Percentiles rank a stretch among this genome's conserved stretches.
Conservation (phyloP, 2,888 invertebrate species). For the Sinodicranocentrus sp. region DNA sequence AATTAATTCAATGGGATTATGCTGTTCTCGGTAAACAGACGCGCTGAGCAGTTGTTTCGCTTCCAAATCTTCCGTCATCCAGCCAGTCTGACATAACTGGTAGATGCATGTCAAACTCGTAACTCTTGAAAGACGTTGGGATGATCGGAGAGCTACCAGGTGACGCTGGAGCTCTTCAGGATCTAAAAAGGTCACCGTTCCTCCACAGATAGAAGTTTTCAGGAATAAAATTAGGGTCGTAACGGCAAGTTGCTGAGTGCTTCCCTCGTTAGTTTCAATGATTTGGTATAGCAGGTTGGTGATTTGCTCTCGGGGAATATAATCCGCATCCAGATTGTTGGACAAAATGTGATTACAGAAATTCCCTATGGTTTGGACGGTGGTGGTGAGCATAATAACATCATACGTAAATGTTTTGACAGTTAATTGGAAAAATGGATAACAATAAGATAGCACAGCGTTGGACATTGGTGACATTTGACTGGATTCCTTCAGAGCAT, state of each 20-base stretch:
- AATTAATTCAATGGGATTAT: conserved; percentile 70
- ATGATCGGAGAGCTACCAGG: conserved; percentile 87
- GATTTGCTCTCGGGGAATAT: conserved; percentile 90
- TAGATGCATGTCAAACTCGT: conserved; percentile 82
- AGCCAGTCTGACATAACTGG: conserved; percentile 39
- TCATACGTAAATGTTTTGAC: conserved; percentile 78
- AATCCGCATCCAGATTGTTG: conserved; percentile 80
- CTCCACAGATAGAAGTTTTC: conserved; percentile 80
- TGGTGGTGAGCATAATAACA: conserved; percentile 82
- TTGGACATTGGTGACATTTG: conserved; percentile 74
- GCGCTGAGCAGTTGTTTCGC: conserved; percentile 50
- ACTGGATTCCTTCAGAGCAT: conserved; percentile 77
- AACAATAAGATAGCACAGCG: conserved; percentile 84
- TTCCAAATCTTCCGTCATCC: conserved; percentile 30
- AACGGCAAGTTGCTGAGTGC: conserved; percentile 88
- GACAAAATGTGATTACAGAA: conserved; percentile 81
- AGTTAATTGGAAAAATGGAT: conserved; percentile 83
- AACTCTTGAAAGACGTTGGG: conserved; percentile 86
- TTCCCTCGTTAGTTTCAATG: conserved; percentile 83
- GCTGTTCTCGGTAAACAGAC: conserved; percentile 68
- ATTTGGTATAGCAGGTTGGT: conserved; percentile 88
- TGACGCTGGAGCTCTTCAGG: conserved; percentile 87
- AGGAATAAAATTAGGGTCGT: conserved; percentile 83
- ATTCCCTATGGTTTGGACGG: conserved; percentile 82
- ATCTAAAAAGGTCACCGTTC: conserved; percentile 80